phyloP scores from a whole-genome alignment of 2,888 invertebrate species.

The Agonopterix subpropinquella region DNA sequence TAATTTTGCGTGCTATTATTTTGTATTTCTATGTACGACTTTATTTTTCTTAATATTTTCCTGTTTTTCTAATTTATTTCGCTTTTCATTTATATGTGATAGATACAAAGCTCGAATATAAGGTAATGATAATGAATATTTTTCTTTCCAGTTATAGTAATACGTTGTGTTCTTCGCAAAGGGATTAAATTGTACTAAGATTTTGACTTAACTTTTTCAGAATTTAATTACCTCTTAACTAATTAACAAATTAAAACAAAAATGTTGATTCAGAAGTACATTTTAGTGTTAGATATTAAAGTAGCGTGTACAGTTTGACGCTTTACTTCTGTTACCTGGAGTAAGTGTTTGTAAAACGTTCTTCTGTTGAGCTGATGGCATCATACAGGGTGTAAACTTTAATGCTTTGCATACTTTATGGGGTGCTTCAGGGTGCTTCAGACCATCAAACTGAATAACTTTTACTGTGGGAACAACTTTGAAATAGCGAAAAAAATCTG shows the following conservation, averaged over 20 bases:
- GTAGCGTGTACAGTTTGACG: constrained; percentile 67
- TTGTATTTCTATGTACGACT: constrained; percentile 58
- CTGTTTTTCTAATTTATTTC: constrained; percentile 70
- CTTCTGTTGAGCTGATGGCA: too few relatives aligned
- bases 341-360: constrained; percentile 70
- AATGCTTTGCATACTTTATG: too few relatives aligned
- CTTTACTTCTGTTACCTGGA: constrained; percentile 48
- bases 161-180: constrained; percentile 50
- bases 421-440: too few relatives aligned
- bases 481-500: too few relatives aligned
- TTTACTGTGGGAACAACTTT: too few relatives aligned
- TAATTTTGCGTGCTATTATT: constrained; percentile 61
- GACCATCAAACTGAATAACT: too few relatives aligned
- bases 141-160: constrained; percentile 39
- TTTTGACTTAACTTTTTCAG: constrained; percentile 57
- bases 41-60: constrained; percentile 45
- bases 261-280: constrained; percentile 56
- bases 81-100: constrained; percentile 58
- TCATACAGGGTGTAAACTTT: too few relatives aligned
- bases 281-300: constrained; percentile 57
- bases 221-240: constrained; percentile 20
- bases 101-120: constrained; percentile 68
- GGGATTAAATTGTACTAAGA: constrained; percentile 35
- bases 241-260: constrained; percentile 39
- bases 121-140: constrained; percentile 60